Evolutionary conservation across 2,888 invertebrate species (phyloP), one percentile per base, ranked within the genome.

Genomic region (Monoplex corrugatus): DNA sequence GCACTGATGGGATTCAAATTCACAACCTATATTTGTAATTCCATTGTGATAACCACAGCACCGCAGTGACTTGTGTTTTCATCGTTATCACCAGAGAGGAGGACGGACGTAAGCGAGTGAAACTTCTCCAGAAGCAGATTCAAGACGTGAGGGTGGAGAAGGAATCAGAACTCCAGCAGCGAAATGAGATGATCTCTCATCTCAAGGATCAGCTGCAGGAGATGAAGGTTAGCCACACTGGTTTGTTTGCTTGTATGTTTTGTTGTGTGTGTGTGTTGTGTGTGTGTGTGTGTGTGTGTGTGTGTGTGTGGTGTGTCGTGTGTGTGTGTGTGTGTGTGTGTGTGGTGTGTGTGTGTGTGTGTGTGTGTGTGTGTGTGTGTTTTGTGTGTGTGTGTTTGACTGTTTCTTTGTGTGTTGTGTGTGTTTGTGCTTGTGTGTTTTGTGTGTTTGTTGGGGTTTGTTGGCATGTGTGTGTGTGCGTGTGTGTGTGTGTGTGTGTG

Each of bases 161-260:
- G 89, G 95, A 96, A 89, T 92, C 92, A 6, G 96, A 96, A 91
- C 88, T 95, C 0, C 95, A 95, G 89, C 94, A 95, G 89, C 92
- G 96, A 75, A 95, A 95, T 91, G 96, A 96, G 92, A 95, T 96
- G 95, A 96, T 96, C 75, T 96, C 96, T 5, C 96, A 96, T 91
- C 93, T 96, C 38, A 96, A 96, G 92, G 96, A 96, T 89, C 95
- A 96, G 92, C 93, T 96, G 1, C 96, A 96, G 87, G 91, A 91
- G 86, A 91, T 91, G 91, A 91, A 91, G 78, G 78, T 80, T 23
- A 2, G 23, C 23, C 50, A 28, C n/a, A n/a, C n/a, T n/a, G n/a
- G n/a, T n/a, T n/a, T n/a, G n/a, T n/a, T n/a, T n/a, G n/a, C n/a
- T n/a, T n/a, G n/a, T n/a, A n/a, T n/a, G n/a, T n/a, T 2, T 2